These are phyloP conservation scores for Tapirus indicus DNA, from an alignment of 2,797 vertebrate genomes.

Conservation along the genomic window DNA sequence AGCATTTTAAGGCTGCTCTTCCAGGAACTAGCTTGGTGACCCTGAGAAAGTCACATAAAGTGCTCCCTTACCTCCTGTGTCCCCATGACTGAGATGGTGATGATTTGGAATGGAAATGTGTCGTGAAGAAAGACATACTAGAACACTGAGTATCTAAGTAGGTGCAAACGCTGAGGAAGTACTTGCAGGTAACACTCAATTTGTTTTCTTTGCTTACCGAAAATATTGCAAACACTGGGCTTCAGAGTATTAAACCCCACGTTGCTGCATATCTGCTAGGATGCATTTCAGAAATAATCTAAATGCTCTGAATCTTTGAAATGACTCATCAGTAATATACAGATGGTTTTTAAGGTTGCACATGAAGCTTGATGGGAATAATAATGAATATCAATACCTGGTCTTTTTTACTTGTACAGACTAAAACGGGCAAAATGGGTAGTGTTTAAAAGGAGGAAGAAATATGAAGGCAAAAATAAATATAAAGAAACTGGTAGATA, in stretches of 20 bases:
- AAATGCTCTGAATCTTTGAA: neutral
- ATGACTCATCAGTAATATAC: neutral
- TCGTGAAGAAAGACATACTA: neutral
- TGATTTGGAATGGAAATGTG: neutral
- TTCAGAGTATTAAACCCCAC: neutral
- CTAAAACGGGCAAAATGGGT: neutral
- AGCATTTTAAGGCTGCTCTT: neutral
- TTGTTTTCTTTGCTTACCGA: constrained; percentile 1
- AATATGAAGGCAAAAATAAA: neutral
- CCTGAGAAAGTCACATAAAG: neutral
- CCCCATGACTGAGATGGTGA: neutral
- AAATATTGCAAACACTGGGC: neutral
- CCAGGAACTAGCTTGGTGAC: neutral
- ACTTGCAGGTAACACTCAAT: neutral
- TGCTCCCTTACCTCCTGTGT: neutral
- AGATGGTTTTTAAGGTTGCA: neutral
- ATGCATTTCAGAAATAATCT: neutral
- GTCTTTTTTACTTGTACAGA: neutral
- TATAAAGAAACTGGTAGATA: neutral
- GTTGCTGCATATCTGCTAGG: neutral
- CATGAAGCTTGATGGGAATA: neutral
- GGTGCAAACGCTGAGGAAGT: neutral
- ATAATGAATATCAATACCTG: neutral
- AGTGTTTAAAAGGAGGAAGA: constrained; percentile 17
- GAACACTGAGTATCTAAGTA: neutral